These are phyloP conservation scores for Sturmia bella DNA, from an alignment of 2,888 invertebrate species.

Conservation along the genomic window DNA sequence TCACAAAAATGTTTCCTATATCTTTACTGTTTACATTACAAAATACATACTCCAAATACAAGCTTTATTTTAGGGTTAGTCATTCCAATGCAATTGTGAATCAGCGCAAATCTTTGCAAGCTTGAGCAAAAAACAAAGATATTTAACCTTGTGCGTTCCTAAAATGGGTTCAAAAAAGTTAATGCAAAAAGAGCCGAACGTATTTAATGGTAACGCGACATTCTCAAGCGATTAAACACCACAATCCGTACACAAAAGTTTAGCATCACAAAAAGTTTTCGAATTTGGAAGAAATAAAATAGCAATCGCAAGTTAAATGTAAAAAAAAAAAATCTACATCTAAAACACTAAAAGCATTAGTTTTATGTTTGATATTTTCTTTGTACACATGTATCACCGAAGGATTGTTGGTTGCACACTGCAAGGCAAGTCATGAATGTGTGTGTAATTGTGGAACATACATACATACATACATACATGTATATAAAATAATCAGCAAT, in stretches of 20 bases:
- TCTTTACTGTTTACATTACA: conserved; percentile 35
- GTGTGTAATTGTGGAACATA: neutral
- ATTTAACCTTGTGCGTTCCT: conserved; percentile 68
- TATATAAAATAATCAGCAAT: conserved; percentile 42
- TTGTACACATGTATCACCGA: conserved; percentile 23
- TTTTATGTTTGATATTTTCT: conserved; percentile 29
- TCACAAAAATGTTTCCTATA: neutral
- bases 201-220: conserved; percentile 60
- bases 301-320: conserved; percentile 41
- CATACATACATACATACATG: neutral
- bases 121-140: conserved; percentile 40
- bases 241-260: conserved; percentile 28
- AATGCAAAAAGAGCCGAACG: conserved; percentile 24
- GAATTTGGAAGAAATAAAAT: conserved; percentile 14
- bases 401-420: conserved; percentile 28
- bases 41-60: conserved; percentile 14
- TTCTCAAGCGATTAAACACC: conserved; percentile 54
- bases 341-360: conserved; percentile 35
- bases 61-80: conserved; percentile 61
- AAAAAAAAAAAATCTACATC: conserved; percentile 28
- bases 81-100: conserved; percentile 62
- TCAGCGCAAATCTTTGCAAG: conserved; percentile 49
- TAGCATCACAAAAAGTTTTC: conserved; percentile 21
- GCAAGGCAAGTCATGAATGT: neutral
- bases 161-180: conserved; percentile 59